Evolutionary conservation across 1,140 invertebrate species (phyloP), one percentile per base, ranked within the genome.

Genomic region (Cydia fagiglandana): DNA sequence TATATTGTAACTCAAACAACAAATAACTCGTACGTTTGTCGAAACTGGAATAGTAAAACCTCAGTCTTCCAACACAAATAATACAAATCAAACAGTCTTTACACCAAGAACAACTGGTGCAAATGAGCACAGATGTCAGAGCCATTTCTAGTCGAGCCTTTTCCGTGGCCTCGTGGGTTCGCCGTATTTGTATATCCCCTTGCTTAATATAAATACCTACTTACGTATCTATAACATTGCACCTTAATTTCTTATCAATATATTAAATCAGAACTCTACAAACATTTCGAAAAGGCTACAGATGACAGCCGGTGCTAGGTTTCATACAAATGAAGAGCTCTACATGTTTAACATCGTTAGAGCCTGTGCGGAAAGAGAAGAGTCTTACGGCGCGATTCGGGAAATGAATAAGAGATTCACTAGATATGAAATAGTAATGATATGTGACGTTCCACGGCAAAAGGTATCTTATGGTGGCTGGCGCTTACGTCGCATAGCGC

Each of bases 21-120:
- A 92, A 91, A 91, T 91, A 91, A 92, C 90, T 91, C 87, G 88
- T 89, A 88, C 89, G 87, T 90, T 88, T 87, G 86, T 88, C 85
- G 86, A 88, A 89, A 87, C 87, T 92, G 91, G 90, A 92, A 92
- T 91, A 90, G 88, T 92, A 87, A 53, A 92, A 92, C 84, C 89
- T 92, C 91, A 92, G 91, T 92, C 90, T 92, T 91, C 86, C 86
- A 88, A 89, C 89, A 87, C 88, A 86, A 89, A 88, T 85, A 34
- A 68, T 88, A 85, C 82, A 83, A 87, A 86, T 82, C 83, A 80
- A 87, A 87, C 84, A 82, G 79, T 75, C 83, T 78, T 75, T 75
- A 76, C 83, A 81, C 81, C 84, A 85, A 87, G 84, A 87, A 86
- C 82, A 81, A 83, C 76, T 78, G 83, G 84, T 81, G 83, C 85